phyloP scores from a whole-genome alignment of 1,140 invertebrate genomes.

The Gerris buenoi region DNA sequence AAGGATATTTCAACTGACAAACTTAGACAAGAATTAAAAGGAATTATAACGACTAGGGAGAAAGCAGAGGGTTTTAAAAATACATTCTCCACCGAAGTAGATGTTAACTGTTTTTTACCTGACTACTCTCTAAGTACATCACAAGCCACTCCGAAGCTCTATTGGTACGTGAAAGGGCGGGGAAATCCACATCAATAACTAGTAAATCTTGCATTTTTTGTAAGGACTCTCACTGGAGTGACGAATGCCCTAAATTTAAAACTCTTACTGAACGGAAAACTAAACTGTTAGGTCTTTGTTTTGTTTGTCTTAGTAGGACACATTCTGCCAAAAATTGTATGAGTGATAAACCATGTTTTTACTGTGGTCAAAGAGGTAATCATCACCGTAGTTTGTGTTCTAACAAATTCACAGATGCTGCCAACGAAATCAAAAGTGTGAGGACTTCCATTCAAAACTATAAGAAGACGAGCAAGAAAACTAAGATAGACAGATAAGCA shows the following conservation, averaged over 20 bases:
- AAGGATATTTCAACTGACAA: background rate
- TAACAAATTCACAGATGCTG: background rate
- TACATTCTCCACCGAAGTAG: background rate
- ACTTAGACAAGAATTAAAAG: background rate
- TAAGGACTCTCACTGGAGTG: background rate
- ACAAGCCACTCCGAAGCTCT: background rate
- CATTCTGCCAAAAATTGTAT: background rate
- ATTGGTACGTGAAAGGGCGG: background rate
- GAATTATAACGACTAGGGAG: background rate
- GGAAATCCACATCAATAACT: background rate
- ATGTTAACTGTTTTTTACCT: too few species aligned
- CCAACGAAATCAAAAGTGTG: too few species aligned
- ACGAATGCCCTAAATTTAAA: background rate
- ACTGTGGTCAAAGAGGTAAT: background rate
- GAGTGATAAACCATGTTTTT: background rate
- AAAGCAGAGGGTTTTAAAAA: background rate
- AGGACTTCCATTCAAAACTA: too few species aligned
- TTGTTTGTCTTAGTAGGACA: background rate
- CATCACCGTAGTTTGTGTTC: background rate
- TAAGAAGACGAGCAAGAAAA: too few species aligned
- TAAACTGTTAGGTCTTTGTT: background rate
- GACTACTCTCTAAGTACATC: background rate
- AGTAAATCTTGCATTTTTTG: background rate
- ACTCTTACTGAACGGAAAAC: background rate
- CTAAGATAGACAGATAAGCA: too few species aligned